These are phyloP conservation scores for Luehdorfia chinensis DNA, from an alignment of 1,140 invertebrate genomes.

Conservation along the genomic window DNA sequence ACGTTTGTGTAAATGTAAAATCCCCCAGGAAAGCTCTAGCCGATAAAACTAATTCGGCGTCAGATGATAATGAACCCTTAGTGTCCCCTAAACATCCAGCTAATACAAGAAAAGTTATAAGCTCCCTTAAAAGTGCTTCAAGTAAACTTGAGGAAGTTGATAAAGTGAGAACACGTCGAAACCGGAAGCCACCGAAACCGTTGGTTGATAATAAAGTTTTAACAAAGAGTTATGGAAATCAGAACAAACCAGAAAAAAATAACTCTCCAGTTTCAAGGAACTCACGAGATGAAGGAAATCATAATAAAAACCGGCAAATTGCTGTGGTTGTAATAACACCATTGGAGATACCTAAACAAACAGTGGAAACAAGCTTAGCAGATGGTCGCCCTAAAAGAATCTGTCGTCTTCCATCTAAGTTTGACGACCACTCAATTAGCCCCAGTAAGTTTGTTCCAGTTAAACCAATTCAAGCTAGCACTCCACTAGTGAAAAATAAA, in stretches of 20 bases:
- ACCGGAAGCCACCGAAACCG: slow-evolving; percentile 41
- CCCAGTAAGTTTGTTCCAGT: slow-evolving; percentile 51
- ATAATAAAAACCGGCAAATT: too few species aligned
- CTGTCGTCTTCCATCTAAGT: slow-evolving; percentile 48
- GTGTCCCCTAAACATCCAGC: slow-evolving; percentile 20
- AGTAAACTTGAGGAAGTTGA: slow-evolving; percentile 7
- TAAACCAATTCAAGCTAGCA: slow-evolving; percentile 53
- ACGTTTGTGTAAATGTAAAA: slow-evolving; percentile 25
- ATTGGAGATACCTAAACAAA: slow-evolving; percentile 30
- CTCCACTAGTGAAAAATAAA: slow-evolving; percentile 38
- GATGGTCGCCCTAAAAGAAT: slow-evolving; percentile 49
- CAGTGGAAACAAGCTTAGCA: slow-evolving; percentile 31
- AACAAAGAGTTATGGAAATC: too few species aligned
- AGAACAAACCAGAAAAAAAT: too few species aligned
- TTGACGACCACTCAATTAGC: slow-evolving; percentile 50
- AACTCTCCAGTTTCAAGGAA: too few species aligned
- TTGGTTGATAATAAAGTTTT: slow-evolving; percentile 37
- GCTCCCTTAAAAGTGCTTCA: not conserved
- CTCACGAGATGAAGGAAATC: too few species aligned
- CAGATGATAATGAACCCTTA: slow-evolving; percentile 50
- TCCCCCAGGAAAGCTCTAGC: slow-evolving; percentile 42
- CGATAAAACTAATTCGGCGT: slow-evolving; percentile 65
- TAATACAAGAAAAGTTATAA: slow-evolving; percentile 17
- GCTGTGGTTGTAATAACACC: slow-evolving; percentile 17
- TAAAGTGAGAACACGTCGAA: slow-evolving; percentile 30